A percentile compares a stretch with the other conserved stretches of the same genome.
Conservation (phyloP, 2,888 invertebrate genomes). For the Pseudococcus jackbeardsleyi region DNA sequence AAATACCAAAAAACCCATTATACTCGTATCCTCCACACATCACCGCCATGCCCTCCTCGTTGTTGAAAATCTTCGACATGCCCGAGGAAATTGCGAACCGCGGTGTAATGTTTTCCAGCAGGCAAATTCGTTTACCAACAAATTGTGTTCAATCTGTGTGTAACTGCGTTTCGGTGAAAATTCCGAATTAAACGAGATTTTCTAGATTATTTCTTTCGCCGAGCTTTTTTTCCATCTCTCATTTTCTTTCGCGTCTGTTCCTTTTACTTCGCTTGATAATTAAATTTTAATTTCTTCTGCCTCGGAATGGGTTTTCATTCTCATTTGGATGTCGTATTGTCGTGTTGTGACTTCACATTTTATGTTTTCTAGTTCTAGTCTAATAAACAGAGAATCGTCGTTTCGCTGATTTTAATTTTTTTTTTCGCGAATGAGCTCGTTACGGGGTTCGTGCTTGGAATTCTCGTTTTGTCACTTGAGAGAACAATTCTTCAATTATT, state of each 20-base stretch:
- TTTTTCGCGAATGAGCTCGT: not conserved
- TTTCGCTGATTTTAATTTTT: not conserved
- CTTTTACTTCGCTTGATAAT: not conserved
- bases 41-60: not conserved
- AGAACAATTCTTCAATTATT: not conserved
- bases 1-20: conserved; percentile 1
- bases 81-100: not conserved
- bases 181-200: conserved; percentile 14
- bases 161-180: conserved; percentile 3
- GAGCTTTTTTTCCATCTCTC: not conserved
- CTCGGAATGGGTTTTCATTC: not conserved
- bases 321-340: not conserved
- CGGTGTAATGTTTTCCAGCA: not conserved
- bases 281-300: not conserved
- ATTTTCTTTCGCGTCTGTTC: not conserved
- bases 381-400: not conserved
- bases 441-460: not conserved
- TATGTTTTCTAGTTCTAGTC: not conserved
- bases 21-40: not conserved
- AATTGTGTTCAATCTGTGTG: not conserved
- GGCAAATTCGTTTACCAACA: conserved; percentile 14
- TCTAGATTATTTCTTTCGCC: not conserved
- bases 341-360: not conserved
- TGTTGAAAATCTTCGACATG: not conserved
- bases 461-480: not conserved